Evolutionary conservation across 2,888 invertebrate species (phyloP), one percentile per base, ranked within the genome.

Genomic region (Lepidocyrtinus sp.): DNA sequence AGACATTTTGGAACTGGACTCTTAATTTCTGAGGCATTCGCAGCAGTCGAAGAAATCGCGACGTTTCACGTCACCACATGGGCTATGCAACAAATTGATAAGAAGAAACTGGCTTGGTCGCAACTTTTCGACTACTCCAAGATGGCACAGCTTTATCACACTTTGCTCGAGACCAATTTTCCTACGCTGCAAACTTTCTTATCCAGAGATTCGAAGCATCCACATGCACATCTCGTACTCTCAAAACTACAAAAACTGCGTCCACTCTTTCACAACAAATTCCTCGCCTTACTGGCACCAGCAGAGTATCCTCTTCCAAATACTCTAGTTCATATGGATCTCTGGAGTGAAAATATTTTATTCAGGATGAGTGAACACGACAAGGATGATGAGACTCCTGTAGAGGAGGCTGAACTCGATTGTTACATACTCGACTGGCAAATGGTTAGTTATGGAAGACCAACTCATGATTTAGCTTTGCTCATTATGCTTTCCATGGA

Each of bases 281-380:
- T 36, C 12, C 36, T 36, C 36, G 36, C 5, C 12, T 12, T 36
- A 7, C 12, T 36, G 5, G 12, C 36, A 7, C 36, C 36, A 36
- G 36, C 36, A 7, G 12, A 5, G 5, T 5, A 36, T 12, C 5
- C 5, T 5, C 12, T 36, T 36, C 36, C n/a, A n/a, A n/a, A n/a
- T n/a, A n/a, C 36, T 36, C 12, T 36, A 36, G 5, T 50, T 0
- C 86, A 87, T 76, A 86, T 87, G 84, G 87, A 87, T 78, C 86
- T 87, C 62, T 87, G 87, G 87, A 87, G 86, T 79, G 87, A 87
- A 65, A 87, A 87, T 78, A 77, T 87, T 24, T 81, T 87, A 15
- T 87, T 87, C 67, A 81, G 84, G 19, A 77, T 83, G 59, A 78
- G 70, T n/a, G 83, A 84, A 2, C 85, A 83, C 5, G 76, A 83